Base-by-base conservation (phyloP, 2,888 invertebrate genomes). In the Tachina lurida region DNA sequence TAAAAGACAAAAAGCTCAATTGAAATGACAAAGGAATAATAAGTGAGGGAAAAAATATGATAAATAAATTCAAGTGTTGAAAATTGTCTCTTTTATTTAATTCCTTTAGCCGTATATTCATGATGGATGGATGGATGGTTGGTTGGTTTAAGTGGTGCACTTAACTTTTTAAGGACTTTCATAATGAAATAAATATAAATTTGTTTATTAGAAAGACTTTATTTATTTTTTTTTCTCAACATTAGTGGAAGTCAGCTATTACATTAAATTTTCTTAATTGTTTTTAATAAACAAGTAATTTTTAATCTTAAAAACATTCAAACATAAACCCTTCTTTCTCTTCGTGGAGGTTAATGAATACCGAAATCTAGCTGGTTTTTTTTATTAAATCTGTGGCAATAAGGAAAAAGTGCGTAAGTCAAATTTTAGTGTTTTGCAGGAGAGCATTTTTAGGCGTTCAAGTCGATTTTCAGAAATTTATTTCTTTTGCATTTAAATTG, bases 151-250 rank as follows among this genome's bases (percentile, higher is more conserved):
- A 85, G 75, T 85, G 85, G 78, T 75, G 79, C 83, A 76, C 86
- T 86, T 79, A 86, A 86, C 83, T 67, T 79, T 75, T 76, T 71
- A 86, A 83, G 83, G 60, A 73, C 58, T 52, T 81, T 78, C 49
- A 3, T 60, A 68, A 81, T 67, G 1, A 73, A 84, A 71, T 65
- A 60, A 80, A 65, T 65, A 67, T 56, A n/a, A 56, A 43, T 79
- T 71, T 31, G 39, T 75, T 62, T 60, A 52, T 17, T 41, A 39
- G 73, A 63, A 22, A 43, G 13, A 56, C n/a, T 54, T 45, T 31
- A 39, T 13, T 43, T 41, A 2, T 0, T 47, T 22, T 41, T n/a
- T n/a, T 22, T 9, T 19, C 13, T 58, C 1, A 47, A 13, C 60
- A 54, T 74, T 54, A 52, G 52, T 67, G 49, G 17, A 22, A 31